phyloP scores from a whole-genome alignment of 2,888 invertebrate species.

The Peribatodes rhomboidaria region DNA sequence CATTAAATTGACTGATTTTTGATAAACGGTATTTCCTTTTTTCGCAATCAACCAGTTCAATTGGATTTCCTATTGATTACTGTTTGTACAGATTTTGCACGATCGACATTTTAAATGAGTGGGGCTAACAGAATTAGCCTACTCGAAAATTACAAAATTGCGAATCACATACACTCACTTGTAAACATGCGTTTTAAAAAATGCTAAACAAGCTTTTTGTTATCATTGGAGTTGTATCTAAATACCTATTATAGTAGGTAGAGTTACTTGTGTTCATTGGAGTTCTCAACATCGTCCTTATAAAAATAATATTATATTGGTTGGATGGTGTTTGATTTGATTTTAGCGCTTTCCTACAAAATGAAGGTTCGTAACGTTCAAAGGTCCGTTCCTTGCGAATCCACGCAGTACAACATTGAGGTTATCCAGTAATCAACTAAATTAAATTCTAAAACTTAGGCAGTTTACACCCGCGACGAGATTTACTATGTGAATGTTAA shows the following conservation, averaged over 20 bases:
- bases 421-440: conserved; percentile 11
- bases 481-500: conserved; percentile 37
- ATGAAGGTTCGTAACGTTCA: too few species aligned
- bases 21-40: not conserved
- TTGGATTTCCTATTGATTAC: not conserved
- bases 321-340: too few species aligned
- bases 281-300: too few species aligned
- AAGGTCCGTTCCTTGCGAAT: too few species aligned
- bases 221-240: too few species aligned
- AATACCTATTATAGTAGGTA: too few species aligned
- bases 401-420: not conserved
- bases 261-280: too few species aligned
- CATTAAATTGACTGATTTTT: not conserved
- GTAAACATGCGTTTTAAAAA: too few species aligned
- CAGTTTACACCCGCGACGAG: conserved; percentile 20
- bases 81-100: not conserved
- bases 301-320: too few species aligned
- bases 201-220: too few species aligned
- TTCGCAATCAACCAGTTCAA: not conserved
- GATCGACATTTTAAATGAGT: not conserved
- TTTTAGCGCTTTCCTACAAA: too few species aligned
- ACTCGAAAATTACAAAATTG: not conserved
- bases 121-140: not conserved
- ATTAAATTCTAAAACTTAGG: conserved; percentile 13
- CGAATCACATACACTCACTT: not conserved